Conservation (phyloP, 2,888 invertebrate genomes). For the Lissonota sp. region DNA sequence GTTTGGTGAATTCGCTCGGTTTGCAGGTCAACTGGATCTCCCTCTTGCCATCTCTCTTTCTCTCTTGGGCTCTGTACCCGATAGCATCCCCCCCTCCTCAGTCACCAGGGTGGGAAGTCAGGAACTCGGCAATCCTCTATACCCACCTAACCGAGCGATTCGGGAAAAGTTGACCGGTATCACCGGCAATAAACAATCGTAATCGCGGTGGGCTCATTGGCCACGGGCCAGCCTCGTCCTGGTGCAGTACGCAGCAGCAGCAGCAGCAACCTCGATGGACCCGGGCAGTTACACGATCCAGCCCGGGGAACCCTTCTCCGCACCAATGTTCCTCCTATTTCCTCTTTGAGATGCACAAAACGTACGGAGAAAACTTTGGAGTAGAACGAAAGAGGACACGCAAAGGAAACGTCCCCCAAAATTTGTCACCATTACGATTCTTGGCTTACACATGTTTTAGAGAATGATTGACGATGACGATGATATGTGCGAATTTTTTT, state of each 20-base stretch:
- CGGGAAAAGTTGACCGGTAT: constrained; percentile 77
- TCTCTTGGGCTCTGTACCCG: constrained; percentile 2
- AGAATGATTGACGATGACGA: too few relatives aligned
- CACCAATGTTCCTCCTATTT: constrained; percentile 23
- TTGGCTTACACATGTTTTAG: too few relatives aligned
- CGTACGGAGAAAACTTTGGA: constrained; percentile 16
- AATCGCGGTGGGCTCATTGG: constrained; percentile 74
- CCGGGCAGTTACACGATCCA: constrained; percentile 38
- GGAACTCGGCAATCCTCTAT: constrained; percentile 58
- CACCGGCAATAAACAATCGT: constrained; percentile 77
- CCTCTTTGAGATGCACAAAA: constrained; percentile 7
- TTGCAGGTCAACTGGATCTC: constrained; percentile 48
- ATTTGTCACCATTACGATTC: too few relatives aligned
- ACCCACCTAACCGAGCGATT: constrained; percentile 66
- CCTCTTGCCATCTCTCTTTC: not conserved
- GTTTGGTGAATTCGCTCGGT: constrained; percentile 45
- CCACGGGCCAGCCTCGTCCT: constrained; percentile 66
- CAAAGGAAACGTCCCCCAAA: constrained; percentile 3
- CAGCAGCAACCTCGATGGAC: constrained; percentile 41
- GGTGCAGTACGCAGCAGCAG: constrained; percentile 42
- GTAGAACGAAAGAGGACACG: not conserved
- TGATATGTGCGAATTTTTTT: too few relatives aligned
- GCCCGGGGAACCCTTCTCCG: constrained; percentile 10
- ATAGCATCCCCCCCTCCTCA: constrained; percentile 44
- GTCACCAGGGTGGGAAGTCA: constrained; percentile 45